Evolutionary conservation across 1,140 invertebrate genomes (phyloP).

Genomic region (Bombus fervidus): DNA sequence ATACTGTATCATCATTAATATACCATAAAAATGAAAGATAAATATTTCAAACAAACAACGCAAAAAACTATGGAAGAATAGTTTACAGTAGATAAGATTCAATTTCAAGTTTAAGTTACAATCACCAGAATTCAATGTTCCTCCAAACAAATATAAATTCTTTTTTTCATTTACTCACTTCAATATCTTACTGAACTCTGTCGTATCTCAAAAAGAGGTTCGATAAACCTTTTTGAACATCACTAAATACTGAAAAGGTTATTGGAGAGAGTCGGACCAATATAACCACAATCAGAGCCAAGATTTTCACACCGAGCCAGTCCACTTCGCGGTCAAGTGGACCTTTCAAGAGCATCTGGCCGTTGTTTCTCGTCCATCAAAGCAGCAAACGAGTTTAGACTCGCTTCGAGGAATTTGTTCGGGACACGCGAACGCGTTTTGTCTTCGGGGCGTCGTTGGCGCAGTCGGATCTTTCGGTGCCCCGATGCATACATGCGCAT

Average conservation of each 20-base stretch:
- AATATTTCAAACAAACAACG: too few relatives aligned
- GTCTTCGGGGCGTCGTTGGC: slow-evolving; percentile 68
- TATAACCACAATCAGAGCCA: not conserved
- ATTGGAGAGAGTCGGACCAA: not conserved
- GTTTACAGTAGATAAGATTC: too few relatives aligned
- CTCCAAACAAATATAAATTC: too few relatives aligned
- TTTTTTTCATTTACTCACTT: too few relatives aligned
- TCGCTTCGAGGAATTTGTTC: slow-evolving; percentile 55
- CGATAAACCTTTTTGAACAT: not conserved
- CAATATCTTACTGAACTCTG: not conserved
- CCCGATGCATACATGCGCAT: slow-evolving; percentile 35
- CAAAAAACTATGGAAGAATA: too few relatives aligned
- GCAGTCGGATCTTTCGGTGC: slow-evolving; percentile 51
- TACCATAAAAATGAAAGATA: too few relatives aligned
- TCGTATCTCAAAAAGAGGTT: not conserved
- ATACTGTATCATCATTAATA: too few relatives aligned
- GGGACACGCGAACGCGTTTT: slow-evolving; percentile 66
- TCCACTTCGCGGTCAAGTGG: slow-evolving; percentile 17
- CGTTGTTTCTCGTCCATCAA: slow-evolving; percentile 50
- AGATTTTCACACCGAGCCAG: slow-evolving; percentile 8
- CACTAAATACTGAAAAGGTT: not conserved
- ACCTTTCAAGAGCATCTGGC: slow-evolving; percentile 40
- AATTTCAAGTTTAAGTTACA: too few relatives aligned
- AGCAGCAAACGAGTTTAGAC: slow-evolving; percentile 52
- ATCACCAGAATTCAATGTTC: too few relatives aligned